phyloP scores from a whole-genome alignment of 2,113 vertebrate genomes.

The Eurypyga helias region DNA sequence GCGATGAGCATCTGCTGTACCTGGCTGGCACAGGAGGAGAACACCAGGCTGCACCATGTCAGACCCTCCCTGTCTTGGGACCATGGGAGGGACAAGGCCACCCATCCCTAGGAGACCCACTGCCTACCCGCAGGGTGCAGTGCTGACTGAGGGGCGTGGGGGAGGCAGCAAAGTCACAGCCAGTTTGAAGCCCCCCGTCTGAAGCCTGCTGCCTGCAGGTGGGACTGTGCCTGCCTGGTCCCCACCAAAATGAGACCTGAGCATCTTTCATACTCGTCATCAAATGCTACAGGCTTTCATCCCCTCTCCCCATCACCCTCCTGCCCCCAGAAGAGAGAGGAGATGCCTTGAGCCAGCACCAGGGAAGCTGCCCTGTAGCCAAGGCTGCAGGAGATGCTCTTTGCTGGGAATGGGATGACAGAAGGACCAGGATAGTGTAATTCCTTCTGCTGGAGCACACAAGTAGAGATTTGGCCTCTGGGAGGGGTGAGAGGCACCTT shows the following conservation, averaged over 20 bases:
- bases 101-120: not conserved
- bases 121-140: fast-evolving
- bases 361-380: not conserved
- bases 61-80: not conserved
- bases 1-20: not conserved
- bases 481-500: not conserved
- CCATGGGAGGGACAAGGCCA: not conserved
- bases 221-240: not conserved
- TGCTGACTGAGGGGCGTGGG: not conserved
- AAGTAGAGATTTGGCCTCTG: not conserved
- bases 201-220: not conserved
- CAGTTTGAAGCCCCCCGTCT: not conserved
- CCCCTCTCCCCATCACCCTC: not conserved
- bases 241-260: not conserved
- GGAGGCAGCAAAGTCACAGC: not conserved
- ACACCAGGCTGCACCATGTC: not conserved
- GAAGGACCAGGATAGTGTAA: not conserved
- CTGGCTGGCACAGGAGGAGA: not conserved
- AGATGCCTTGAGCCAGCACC: not conserved
- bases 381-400: not conserved
- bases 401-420: fast-evolving
- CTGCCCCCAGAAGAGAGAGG: not conserved
- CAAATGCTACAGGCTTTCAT: not conserved
- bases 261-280: not conserved
- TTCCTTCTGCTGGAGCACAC: not conserved